phyloP scores from a whole-genome alignment of 2,797 vertebrate genomes.

The Enteromius paludinosus region DNA sequence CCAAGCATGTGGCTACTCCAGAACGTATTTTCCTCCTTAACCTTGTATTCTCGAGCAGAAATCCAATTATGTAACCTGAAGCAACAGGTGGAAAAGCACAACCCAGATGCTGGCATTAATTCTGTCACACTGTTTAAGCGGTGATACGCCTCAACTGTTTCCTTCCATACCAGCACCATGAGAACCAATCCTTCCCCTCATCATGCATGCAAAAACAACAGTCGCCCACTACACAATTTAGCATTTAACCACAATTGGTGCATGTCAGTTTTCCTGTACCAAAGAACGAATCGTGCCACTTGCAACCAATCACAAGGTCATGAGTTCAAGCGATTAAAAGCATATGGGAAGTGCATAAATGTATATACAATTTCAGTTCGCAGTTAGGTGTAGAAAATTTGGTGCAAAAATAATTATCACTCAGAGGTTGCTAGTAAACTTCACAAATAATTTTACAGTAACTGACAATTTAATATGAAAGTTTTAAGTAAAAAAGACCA shows the following conservation, averaged over 20 bases:
- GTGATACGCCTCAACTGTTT: constrained; percentile 33
- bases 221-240: constrained; percentile 22
- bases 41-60: constrained; percentile 21
- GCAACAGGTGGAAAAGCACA: constrained; percentile 44
- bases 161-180: constrained; percentile 31
- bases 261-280: constrained; percentile 13
- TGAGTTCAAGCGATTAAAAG: neutral
- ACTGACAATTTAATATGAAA: neutral
- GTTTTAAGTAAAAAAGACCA: neutral
- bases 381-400: neutral
- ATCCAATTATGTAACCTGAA: constrained; percentile 33
- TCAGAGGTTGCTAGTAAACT: neutral
- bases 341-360: neutral
- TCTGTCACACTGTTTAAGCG: constrained; percentile 6
- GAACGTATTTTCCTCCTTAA: neutral
- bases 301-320: constrained; percentile 4
- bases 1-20: neutral
- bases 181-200: constrained; percentile 36
- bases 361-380: neutral
- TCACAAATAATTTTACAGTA: neutral
- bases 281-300: neutral
- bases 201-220: constrained; percentile 27
- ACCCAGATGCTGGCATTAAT: constrained; percentile 31
- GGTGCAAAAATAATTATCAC: neutral
- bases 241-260: constrained; percentile 59